phyloP scores from a whole-genome alignment of 1,140 invertebrate species.

The Achroia grisella region DNA sequence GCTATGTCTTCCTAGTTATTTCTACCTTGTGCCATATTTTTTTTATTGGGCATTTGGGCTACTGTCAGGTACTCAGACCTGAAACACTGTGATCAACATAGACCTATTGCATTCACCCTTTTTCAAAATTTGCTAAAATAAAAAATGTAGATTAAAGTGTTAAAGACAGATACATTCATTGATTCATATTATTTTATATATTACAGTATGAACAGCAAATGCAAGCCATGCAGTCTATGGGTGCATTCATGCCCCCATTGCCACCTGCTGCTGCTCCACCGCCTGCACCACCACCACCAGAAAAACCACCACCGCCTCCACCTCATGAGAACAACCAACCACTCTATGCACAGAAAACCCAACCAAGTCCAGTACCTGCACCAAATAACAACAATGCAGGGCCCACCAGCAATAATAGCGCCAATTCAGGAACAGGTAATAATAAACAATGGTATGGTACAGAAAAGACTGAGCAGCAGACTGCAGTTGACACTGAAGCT shows the following conservation, averaged over 20 bases:
- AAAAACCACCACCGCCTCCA: constrained; percentile 52
- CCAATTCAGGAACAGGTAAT: constrained; percentile 28
- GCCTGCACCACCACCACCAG: constrained; percentile 67
- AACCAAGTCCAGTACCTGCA: constrained; percentile 25
- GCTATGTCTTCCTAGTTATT: too few relatives aligned
- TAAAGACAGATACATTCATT: neutral
- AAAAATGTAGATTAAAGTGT: neutral
- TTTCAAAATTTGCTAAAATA: neutral
- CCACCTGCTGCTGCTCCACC: constrained; percentile 53
- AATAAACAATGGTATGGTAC: constrained; percentile 31
- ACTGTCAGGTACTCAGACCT: too few relatives aligned
- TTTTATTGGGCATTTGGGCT: too few relatives aligned
- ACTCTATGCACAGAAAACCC: constrained; percentile 26
- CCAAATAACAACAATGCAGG: constrained; percentile 17
- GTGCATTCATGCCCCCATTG: constrained; percentile 38
- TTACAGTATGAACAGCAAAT: constrained; percentile 77
- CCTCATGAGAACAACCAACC: constrained; percentile 63
- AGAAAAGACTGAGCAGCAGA: constrained; percentile 13
- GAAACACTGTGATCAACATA: too few relatives aligned
- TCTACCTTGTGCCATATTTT: too few relatives aligned
- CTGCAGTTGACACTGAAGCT: constrained; percentile 41
- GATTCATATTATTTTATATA: constrained; percentile 20
- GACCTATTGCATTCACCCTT: too few relatives aligned
- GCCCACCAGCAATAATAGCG: constrained; percentile 21
- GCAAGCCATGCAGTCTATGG: constrained; percentile 54